Evolutionary conservation across 2,797 vertebrate species (phyloP).

Genomic region (Crax fasciolata): DNA sequence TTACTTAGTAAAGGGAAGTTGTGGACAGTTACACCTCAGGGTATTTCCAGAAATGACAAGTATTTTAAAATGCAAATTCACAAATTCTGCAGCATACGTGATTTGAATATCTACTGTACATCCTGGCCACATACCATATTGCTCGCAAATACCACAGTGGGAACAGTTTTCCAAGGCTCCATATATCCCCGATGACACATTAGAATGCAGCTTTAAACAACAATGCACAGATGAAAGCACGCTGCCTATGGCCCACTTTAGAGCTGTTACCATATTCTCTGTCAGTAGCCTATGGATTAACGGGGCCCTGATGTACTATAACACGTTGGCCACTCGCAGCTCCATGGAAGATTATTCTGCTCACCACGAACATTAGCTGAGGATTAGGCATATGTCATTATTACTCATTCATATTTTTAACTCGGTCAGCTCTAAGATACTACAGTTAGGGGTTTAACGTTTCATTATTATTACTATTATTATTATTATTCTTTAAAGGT

Average conservation of each 20-base stretch:
- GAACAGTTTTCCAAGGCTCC: not conserved
- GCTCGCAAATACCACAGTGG: not conserved
- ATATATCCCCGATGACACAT: not conserved
- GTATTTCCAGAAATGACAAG: slow-evolving; percentile 55
- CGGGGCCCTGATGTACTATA: not conserved
- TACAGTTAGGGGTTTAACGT: not conserved
- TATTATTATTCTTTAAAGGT: not conserved
- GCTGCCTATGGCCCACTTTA: not conserved
- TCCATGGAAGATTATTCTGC: slow-evolving; percentile 17
- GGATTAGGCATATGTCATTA: not conserved
- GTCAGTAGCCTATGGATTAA: slow-evolving; percentile 50
- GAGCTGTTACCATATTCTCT: slow-evolving; percentile 26
- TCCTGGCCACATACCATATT: not conserved
- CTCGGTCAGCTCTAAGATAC: slow-evolving; percentile 8
- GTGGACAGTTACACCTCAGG: slow-evolving; percentile 8
- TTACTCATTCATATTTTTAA: slow-evolving; percentile 45
- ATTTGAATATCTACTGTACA: slow-evolving; percentile 24
- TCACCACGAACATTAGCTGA: slow-evolving; percentile 3
- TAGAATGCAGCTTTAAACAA: slow-evolving; percentile 7
- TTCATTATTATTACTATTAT: not conserved
- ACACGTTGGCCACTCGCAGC: not conserved
- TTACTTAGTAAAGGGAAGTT: not conserved
- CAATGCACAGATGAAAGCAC: slow-evolving; percentile 15
- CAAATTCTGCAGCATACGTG: not conserved
- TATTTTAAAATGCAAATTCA: slow-evolving; percentile 60